Conservation (phyloP, 2,113 vertebrate species). For the Amia ocellicauda region DNA sequence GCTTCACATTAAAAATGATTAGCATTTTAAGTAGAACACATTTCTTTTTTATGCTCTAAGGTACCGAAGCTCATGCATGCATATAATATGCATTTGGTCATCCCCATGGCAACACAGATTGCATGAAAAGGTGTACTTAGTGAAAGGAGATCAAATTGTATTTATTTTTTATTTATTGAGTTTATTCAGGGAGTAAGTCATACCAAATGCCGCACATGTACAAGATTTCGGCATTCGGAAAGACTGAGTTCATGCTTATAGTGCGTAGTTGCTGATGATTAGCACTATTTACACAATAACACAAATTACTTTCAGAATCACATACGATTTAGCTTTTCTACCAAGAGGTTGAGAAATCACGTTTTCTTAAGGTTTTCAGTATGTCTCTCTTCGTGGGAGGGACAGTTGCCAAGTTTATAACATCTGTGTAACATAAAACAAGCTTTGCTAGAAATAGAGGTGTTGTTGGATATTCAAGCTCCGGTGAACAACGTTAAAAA, state of each 20-base stretch:
- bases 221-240: slow-evolving; percentile 20
- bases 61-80: slow-evolving; percentile 77
- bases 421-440: neutral
- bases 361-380: slow-evolving; percentile 1
- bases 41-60: slow-evolving; percentile 61
- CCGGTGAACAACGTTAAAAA: too few relatives aligned
- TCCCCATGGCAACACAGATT: slow-evolving; percentile 73
- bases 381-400: neutral
- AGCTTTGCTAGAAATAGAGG: neutral
- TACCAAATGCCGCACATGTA: slow-evolving; percentile 40
- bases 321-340: neutral
- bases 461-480: too few relatives aligned
- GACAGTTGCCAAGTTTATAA: neutral
- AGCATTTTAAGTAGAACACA: slow-evolving; percentile 69
- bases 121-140: slow-evolving; percentile 62
- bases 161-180: slow-evolving; percentile 56
- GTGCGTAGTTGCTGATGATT: neutral
- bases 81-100: slow-evolving; percentile 79
- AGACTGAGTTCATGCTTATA: neutral
- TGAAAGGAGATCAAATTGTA: slow-evolving; percentile 51
- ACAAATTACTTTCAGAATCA: neutral
- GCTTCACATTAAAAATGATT: slow-evolving; percentile 71
- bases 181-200: slow-evolving; percentile 57
- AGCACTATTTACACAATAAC: neutral
- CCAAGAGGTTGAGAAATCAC: neutral